phyloP scores from a whole-genome alignment of 1,140 invertebrate species.

The Agraylea sexmaculata region DNA sequence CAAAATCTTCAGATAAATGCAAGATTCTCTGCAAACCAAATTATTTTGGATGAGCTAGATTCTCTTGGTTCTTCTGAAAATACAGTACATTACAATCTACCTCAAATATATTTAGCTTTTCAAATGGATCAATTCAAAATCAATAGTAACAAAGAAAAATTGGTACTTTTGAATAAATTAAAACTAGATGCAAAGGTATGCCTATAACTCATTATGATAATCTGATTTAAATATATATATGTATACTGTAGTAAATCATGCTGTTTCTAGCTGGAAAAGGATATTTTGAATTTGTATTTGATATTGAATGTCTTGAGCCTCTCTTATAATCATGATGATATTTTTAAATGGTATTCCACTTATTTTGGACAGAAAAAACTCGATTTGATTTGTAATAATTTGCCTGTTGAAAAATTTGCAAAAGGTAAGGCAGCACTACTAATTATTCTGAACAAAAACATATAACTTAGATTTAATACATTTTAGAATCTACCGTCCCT shows the following conservation, averaged over 20 bases:
- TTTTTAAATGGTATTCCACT: constrained; percentile 41
- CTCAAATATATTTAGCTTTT: constrained; percentile 50
- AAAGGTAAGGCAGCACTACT: background rate
- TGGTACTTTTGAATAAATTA: constrained; percentile 52
- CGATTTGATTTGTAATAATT: constrained; percentile 14
- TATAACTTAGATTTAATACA: constrained; percentile 1
- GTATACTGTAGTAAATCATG: too few species aligned
- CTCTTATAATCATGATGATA: constrained; percentile 56
- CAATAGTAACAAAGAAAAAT: constrained; percentile 44
- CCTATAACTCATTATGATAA: background rate
- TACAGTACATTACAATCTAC: constrained; percentile 28
- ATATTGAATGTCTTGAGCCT: constrained; percentile 55
- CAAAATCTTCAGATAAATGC: constrained; percentile 39
- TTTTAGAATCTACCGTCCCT: constrained; percentile 11
- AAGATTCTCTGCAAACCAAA: constrained; percentile 29
- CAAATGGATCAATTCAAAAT: constrained; percentile 53
- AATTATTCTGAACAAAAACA: background rate
- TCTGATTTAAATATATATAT: too few species aligned
- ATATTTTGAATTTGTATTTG: constrained; percentile 51
- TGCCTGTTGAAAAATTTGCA: constrained; percentile 1
- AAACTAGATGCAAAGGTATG: constrained; percentile 63
- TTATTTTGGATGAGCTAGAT: constrained; percentile 19
- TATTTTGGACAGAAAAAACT: constrained; percentile 15
- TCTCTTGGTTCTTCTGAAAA: constrained; percentile 17
- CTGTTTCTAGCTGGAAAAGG: constrained; percentile 53